These are phyloP conservation scores for Drosophila rubida DNA, from an alignment of 2,888 invertebrate genomes.

Conservation along the genomic window DNA sequence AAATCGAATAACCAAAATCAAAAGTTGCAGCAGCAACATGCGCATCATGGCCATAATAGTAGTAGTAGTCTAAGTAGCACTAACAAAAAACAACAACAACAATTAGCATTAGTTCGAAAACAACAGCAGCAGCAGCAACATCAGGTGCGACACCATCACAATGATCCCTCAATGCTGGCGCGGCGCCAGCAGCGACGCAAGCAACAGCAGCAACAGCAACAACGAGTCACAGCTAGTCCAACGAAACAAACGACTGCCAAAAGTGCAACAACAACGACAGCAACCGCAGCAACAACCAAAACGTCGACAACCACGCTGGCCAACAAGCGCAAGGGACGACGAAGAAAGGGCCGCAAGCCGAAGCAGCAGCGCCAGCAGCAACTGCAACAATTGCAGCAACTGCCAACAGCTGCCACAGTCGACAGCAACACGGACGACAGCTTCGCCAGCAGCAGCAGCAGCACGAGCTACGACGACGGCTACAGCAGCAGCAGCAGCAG, in stretches of 20 bases:
- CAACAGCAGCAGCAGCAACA: slow-evolving; percentile 67
- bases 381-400: slow-evolving; percentile 28
- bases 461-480: slow-evolving; percentile 56
- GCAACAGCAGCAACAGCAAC: slow-evolving; percentile 60
- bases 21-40: slow-evolving; percentile 74
- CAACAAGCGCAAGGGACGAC: slow-evolving; percentile 79
- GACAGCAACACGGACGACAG: slow-evolving; percentile 34
- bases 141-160: slow-evolving; percentile 84
- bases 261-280: slow-evolving; percentile 55
- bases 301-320: slow-evolving; percentile 66
- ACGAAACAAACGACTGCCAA: slow-evolving; percentile 58
- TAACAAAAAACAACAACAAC: slow-evolving; percentile 71
- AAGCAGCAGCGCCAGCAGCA: slow-evolving; percentile 38
- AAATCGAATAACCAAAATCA: slow-evolving; percentile 79
- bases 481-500: slow-evolving; percentile 54
- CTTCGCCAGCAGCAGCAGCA: slow-evolving; percentile 42
- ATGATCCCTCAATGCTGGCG: slow-evolving; percentile 80
- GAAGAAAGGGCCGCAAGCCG: slow-evolving; percentile 74
- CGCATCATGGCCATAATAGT: slow-evolving; percentile 78
- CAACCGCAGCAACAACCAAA: slow-evolving; percentile 55
- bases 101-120: slow-evolving; percentile 64
- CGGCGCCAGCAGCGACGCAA: slow-evolving; percentile 81
- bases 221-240: slow-evolving; percentile 68
- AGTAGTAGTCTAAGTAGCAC: slow-evolving; percentile 82
- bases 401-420: slow-evolving; percentile 50